phyloP scores from a whole-genome alignment of 2,888 invertebrate species.

The Gryllus longicercus region DNA sequence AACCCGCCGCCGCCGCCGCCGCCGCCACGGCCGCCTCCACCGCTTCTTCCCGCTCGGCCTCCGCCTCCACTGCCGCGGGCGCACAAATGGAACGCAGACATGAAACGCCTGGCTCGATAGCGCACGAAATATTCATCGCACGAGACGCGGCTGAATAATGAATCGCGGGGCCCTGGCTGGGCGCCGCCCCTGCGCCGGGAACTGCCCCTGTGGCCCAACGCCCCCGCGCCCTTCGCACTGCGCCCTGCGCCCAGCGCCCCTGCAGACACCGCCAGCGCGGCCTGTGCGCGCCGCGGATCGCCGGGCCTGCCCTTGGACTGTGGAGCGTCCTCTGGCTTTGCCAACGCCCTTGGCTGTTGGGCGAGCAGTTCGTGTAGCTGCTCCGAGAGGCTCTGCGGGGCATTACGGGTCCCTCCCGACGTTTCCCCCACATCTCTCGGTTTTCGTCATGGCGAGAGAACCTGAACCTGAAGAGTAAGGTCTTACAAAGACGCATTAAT shows the following conservation, averaged over 20 bases:
- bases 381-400: too few species aligned
- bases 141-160: slow-evolving; percentile 2
- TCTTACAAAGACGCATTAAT: too few species aligned
- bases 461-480: too few species aligned
- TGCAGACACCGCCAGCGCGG: neutral
- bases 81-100: slow-evolving; percentile 17
- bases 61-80: neutral
- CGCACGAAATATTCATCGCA: slow-evolving; percentile 17
- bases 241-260: neutral
- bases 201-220: neutral
- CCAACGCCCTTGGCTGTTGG: too few species aligned
- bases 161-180: neutral
- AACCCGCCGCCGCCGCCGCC: neutral
- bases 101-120: slow-evolving; percentile 6
- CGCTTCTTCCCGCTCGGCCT: neutral
- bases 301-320: neutral
- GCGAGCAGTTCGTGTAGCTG: too few species aligned
- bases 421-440: too few species aligned
- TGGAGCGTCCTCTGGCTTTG: too few species aligned
- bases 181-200: too few species aligned
- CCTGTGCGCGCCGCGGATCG: neutral
- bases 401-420: too few species aligned
- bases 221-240: neutral
- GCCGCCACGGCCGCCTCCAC: slow-evolving; percentile 3
- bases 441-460: too few species aligned